A percentile compares a stretch with the other conserved stretches of the same genome.
Conservation (phyloP, 2,797 vertebrate species). For the Microcaecilia unicolor region DNA sequence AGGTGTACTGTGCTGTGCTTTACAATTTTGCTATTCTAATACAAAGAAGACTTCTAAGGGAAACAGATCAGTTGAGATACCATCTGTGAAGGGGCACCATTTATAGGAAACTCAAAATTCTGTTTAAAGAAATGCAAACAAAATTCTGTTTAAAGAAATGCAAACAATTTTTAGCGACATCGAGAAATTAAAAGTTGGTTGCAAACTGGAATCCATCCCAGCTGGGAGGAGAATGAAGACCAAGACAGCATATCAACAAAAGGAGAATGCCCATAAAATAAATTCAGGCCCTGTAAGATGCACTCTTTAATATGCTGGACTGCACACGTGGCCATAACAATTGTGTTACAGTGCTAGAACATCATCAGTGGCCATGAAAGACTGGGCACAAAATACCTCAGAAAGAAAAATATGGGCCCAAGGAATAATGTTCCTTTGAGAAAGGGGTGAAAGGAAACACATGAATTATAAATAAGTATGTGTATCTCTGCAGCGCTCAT, state of each 20-base stretch:
- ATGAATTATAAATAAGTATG: too few species aligned
- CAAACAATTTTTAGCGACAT: constrained; percentile 64
- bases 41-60: constrained; percentile 4
- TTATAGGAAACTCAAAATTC: constrained; percentile 18
- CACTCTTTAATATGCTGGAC: not conserved
- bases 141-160: constrained; percentile 39
- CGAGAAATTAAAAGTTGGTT: constrained; percentile 66
- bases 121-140: constrained; percentile 51
- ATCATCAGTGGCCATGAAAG: too few species aligned
- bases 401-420: too few species aligned
- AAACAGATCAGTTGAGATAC: constrained; percentile 3
- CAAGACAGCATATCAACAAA: constrained; percentile 46
- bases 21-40: constrained; percentile 6
- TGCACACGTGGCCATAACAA: not conserved
- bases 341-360: not conserved
- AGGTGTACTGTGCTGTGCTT: not conserved
- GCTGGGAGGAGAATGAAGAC: constrained; percentile 53
- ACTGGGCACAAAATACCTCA: too few species aligned
- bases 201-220: constrained; percentile 66
- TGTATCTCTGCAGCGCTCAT: too few species aligned
- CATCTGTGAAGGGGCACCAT: constrained; percentile 11
- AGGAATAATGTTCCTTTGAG: too few species aligned
- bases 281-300: constrained; percentile 13
- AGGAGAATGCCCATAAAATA: constrained; percentile 23
- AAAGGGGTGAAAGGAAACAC: too few species aligned